A percentile compares a stretch with the other conserved stretches of the same genome.
Conservation (phyloP, 2,888 invertebrate genomes). For the Heteromyza rotundicornis region DNA sequence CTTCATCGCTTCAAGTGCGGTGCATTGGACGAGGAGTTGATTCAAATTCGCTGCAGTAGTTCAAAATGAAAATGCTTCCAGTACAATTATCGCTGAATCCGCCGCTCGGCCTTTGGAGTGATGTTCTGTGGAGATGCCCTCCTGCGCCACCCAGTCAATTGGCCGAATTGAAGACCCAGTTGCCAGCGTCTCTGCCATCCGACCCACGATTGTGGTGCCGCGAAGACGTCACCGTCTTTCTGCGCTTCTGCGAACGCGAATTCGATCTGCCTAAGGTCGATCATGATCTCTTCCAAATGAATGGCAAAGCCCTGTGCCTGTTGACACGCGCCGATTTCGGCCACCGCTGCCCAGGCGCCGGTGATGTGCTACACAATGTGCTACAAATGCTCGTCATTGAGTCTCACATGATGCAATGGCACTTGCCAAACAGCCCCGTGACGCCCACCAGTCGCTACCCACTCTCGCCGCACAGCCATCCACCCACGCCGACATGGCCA, state of each 20-base stretch:
- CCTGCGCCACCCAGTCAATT: conserved; percentile 78
- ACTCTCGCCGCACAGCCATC: conserved; percentile 80
- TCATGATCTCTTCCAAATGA: conserved; percentile 95
- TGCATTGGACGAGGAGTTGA: neutral
- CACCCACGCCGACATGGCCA: conserved; percentile 80
- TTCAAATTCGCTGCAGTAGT: conserved; percentile 4
- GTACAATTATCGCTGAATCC: conserved; percentile 77
- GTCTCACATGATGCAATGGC: conserved; percentile 77
- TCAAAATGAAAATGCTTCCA: conserved; percentile 72
- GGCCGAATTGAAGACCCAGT: conserved; percentile 84
- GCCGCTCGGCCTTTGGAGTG: conserved; percentile 81
- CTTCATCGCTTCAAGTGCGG: neutral
- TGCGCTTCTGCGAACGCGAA: conserved; percentile 91
- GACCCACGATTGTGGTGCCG: conserved; percentile 91
- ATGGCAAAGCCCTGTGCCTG: conserved; percentile 93
- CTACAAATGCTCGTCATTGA: conserved; percentile 86
- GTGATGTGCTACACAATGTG: conserved; percentile 93
- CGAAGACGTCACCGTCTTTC: conserved; percentile 85
- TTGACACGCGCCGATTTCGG: conserved; percentile 88
- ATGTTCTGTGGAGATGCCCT: conserved; percentile 88
- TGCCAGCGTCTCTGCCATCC: conserved; percentile 81
- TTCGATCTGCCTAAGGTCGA: conserved; percentile 91
- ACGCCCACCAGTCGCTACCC: conserved; percentile 84
- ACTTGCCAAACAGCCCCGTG: conserved; percentile 80
- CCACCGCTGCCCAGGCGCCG: conserved; percentile 90